Conservation (phyloP, 2,113 vertebrate species). For the Sylvia atricapilla region DNA sequence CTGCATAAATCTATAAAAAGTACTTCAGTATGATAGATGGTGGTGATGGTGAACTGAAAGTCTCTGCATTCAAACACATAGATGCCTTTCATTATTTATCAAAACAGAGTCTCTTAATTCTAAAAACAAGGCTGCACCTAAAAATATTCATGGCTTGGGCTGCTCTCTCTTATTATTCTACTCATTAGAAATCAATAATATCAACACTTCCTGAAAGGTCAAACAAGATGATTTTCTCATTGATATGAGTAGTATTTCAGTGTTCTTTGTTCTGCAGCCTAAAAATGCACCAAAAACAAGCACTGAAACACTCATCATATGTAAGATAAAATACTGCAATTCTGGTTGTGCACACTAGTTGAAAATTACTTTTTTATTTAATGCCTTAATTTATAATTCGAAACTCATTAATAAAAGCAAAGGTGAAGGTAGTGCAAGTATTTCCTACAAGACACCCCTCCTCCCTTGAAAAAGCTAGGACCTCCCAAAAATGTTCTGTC, state of each 20-base stretch:
- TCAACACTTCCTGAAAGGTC: conserved; percentile 25
- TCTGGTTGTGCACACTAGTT: neutral
- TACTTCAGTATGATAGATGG: neutral
- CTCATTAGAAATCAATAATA: conserved; percentile 18
- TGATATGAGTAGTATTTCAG: neutral
- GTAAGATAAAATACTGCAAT: neutral
- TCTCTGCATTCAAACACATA: neutral
- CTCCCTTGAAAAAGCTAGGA: neutral
- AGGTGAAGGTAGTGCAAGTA: neutral
- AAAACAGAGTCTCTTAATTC: neutral
- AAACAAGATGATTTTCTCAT: neutral
- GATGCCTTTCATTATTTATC: conserved; percentile 14
- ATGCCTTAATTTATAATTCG: neutral
- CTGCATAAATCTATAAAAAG: conserved; percentile 21
- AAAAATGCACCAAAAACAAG: neutral
- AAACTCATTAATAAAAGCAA: neutral
- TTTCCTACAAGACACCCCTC: neutral
- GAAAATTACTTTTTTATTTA: neutral
- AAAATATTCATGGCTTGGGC: neutral
- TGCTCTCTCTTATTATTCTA: neutral
- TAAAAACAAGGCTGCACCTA: neutral
- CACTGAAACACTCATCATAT: neutral
- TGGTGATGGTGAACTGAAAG: neutral
- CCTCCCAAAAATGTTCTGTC: neutral
- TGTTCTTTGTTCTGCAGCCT: neutral